Percentiles rank a stretch among this genome's conserved stretches.
Conservation (phyloP, 1,140 invertebrate genomes). For the Ceratoteleas bidentatus region DNA sequence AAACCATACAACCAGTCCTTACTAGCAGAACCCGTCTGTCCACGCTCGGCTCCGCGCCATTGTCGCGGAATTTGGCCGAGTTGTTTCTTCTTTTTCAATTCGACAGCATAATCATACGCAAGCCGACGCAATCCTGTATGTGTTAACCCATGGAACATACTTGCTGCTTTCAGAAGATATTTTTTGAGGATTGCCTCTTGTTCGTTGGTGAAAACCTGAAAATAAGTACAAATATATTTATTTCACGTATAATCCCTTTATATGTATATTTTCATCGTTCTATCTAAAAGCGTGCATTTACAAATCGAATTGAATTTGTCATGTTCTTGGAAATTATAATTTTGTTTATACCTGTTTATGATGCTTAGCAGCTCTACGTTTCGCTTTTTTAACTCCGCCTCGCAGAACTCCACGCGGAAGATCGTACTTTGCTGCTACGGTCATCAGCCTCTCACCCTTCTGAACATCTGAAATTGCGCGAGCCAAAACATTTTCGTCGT, state of each 20-base stretch:
- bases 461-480: background rate
- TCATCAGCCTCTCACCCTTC: background rate
- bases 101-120: slow-evolving; percentile 13
- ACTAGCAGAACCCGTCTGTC: slow-evolving; percentile 9
- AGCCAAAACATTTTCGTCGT: slow-evolving; percentile 3
- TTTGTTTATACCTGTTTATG: background rate
- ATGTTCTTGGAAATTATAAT: background rate
- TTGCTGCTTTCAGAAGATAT: slow-evolving; percentile 16
- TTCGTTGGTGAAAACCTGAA: slow-evolving; percentile 11
- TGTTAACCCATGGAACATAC: slow-evolving; percentile 14
- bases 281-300: no score
- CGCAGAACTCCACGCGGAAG: background rate
- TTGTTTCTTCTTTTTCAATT: slow-evolving; percentile 9
- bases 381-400: background rate
- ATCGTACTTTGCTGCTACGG: background rate
- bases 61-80: slow-evolving; percentile 1
- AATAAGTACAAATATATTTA: slow-evolving; percentile 5
- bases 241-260: background rate
- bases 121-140: slow-evolving; percentile 6
- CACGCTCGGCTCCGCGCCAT: background rate
- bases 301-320: no score
- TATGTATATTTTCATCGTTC: background rate
- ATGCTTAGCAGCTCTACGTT: background rate
- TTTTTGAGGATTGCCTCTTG: slow-evolving; percentile 10
- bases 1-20: slow-evolving; percentile 58